Percentiles rank a stretch among this genome's conserved stretches.
Evolutionary conservation across 2,797 vertebrate species (phyloP).

Genomic region (Hydrophis major): DNA sequence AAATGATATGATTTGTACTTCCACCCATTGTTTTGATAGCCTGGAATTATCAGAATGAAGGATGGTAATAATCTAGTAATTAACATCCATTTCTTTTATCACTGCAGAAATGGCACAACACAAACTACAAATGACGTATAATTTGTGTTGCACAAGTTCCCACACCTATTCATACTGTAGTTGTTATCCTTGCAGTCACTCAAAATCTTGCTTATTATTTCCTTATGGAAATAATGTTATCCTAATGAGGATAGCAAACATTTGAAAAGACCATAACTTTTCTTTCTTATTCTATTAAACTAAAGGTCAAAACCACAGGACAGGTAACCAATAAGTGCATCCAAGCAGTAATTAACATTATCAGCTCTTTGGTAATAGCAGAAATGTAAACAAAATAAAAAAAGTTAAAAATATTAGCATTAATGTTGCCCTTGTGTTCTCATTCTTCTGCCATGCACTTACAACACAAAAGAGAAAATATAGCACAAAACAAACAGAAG

Average conservation of each 20-base stretch:
- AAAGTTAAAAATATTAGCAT: constrained; percentile 8
- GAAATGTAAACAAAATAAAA: constrained; percentile 32
- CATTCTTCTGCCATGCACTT: constrained; percentile 38
- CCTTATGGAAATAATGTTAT: constrained; percentile 20
- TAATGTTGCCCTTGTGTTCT: constrained; percentile 31
- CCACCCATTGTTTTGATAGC: constrained; percentile 52
- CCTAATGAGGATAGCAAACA: constrained; percentile 12
- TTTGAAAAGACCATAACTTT: constrained; percentile 3
- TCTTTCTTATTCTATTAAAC: constrained; percentile 32
- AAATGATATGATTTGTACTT: constrained; percentile 53
- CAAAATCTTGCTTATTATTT: constrained; percentile 49
- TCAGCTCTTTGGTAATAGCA: constrained; percentile 38
- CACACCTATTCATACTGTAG: constrained; percentile 48
- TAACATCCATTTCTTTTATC: constrained; percentile 65
- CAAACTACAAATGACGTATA: constrained; percentile 59
- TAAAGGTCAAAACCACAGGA: constrained; percentile 44
- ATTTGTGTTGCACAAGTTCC: constrained; percentile 52
- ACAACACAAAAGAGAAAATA: constrained; percentile 26
- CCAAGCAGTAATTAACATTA: constrained; percentile 49
- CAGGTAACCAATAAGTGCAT: constrained; percentile 35
- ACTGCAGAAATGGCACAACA: constrained; percentile 49
- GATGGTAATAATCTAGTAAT: constrained; percentile 61
- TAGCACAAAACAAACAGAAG: constrained; percentile 39
- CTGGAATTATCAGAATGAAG: constrained; percentile 66
- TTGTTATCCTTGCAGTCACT: constrained; percentile 55